Evolutionary conservation across 2,113 vertebrate species (phyloP).

Genomic region (Catharus bicknelli): DNA sequence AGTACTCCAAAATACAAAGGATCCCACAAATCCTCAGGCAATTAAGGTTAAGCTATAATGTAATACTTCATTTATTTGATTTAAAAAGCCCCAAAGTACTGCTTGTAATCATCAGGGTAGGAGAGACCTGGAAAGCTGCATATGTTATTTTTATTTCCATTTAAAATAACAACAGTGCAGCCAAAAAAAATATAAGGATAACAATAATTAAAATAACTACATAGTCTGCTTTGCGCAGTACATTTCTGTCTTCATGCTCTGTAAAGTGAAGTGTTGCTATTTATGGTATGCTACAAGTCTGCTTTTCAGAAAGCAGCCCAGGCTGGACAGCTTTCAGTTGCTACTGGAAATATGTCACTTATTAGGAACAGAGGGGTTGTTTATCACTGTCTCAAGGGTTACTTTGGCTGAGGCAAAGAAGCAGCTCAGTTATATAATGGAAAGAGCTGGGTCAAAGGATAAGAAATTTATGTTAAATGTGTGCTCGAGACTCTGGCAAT

Average conservation of each 20-base stretch:
- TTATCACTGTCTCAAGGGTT: constrained; percentile 55
- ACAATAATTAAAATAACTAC: not conserved
- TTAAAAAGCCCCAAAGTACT: not conserved
- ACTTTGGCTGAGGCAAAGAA: constrained; percentile 12
- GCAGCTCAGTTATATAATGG: constrained; percentile 27
- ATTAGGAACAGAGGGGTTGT: constrained; percentile 52
- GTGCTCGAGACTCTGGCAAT: not conserved
- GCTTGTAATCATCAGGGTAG: not conserved
- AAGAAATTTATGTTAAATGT: not conserved
- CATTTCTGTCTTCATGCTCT: not conserved
- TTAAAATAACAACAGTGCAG: not conserved
- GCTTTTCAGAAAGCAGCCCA: constrained; percentile 10
- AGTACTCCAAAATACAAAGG: not conserved
- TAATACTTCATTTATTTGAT: not conserved
- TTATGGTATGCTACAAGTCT: not conserved
- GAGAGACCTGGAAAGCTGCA: not conserved
- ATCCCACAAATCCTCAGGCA: not conserved
- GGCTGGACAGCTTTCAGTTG: constrained; percentile 42
- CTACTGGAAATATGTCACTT: constrained; percentile 59
- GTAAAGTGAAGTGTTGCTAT: constrained; percentile 35
- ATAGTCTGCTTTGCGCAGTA: not conserved
- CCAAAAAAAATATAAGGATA: not conserved
- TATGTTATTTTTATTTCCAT: not conserved
- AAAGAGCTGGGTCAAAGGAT: constrained; percentile 50
- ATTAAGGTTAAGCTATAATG: not conserved